Base-by-base conservation (phyloP, 2,888 invertebrate genomes). In the Sepioteuthis lessoniana region DNA sequence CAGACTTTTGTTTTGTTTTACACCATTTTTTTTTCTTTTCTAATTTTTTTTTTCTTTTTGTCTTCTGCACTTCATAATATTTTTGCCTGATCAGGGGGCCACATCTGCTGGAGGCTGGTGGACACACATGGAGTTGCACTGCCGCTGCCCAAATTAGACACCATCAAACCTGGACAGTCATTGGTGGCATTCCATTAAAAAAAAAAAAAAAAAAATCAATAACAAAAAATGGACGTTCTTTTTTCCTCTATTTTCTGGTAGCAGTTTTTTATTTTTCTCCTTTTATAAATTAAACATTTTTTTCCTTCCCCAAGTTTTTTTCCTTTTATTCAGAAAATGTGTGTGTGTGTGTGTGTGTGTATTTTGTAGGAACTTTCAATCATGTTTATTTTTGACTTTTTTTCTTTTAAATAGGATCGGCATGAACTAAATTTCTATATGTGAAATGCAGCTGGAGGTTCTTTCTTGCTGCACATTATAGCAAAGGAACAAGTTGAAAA, bases 91-190 rank as follows among this genome's bases (percentile, higher is more conserved):
- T 21, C 55, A 55, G 55, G 55, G 31, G 76, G 76, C n/a, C n/a
- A n/a, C 76, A 76, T n/a, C n/a, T 76, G 76, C 76, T 76, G 35
- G 76, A 76, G n/a, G 76, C n/a, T 76, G 76, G 76, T 76, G 76
- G 76, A 76, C 76, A 76, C n/a, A n/a, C n/a, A 35, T 55, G 55
- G 55, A 76, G n/a, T n/a, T 76, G 76, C 76, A 76, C 76, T 76
- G 76, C 76, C 76, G 35, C 76, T 76, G 76, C 76, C 76, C 35
- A 76, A 60, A n/a, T 76, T 35, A 76, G 55, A 76, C n/a, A 76
- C 76, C 76, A 76, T 76, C 76, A 76, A 35, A 76, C 76, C 76
- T 76, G 76, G 76, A 76, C 76, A 76, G 76, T 35, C 76, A n/a
- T 76, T 76, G 76, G 76, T 76, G n/a, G 76, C 76, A 76, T 76